Base-by-base conservation (phyloP, 2,113 vertebrate species). In the Corynorhinus townsendii region DNA sequence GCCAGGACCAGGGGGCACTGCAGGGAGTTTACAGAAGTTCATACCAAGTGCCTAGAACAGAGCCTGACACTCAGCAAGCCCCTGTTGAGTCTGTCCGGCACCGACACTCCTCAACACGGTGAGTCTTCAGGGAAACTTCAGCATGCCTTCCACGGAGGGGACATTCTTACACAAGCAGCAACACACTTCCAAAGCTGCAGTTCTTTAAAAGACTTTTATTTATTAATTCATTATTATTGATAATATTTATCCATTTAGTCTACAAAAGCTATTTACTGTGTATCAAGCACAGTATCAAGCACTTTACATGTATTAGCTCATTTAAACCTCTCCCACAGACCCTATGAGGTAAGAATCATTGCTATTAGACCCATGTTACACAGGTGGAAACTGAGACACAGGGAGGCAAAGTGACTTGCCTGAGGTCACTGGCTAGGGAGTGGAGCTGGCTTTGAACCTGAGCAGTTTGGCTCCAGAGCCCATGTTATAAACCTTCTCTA, bases 51-150 rank as follows among this genome's bases (percentile, higher is more conserved):
- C 20, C 43, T 1, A 49, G 89, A 28, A 30, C 40, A 26, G 5
- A 22, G 30, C 54, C 11, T 10, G 71, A 59, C 1, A 0, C 24
- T 47, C n/a, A 30, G 71, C 40, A 72, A 69, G 52, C 7, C 38
- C 4, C 26, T 16, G 4, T 19, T 17, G 71, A 24, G 11, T 54
- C 84, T 10, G 11, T 3, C 30, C 19, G 6, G 59, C 38, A 10
- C 12, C 0, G 15, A 9, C 4, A 3, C 0, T 43, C 75, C 3
- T n/a, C 16, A 24, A 26, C 0, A 1, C n/a, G 0, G 20, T 4
- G n/a, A 11, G 6, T 30, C 68, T 16, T 49, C 38, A 2, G 28
- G 4, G 17, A 66, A 22, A 7, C 16, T 19, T 59, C 14, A 15
- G 72, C 26, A 3, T 3, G 5, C 12, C 49, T 19, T 40, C 56